Evolutionary conservation across 2,888 invertebrate species (phyloP), one percentile per base, ranked within the genome.

Genomic region (Thymelicus sylvestris): DNA sequence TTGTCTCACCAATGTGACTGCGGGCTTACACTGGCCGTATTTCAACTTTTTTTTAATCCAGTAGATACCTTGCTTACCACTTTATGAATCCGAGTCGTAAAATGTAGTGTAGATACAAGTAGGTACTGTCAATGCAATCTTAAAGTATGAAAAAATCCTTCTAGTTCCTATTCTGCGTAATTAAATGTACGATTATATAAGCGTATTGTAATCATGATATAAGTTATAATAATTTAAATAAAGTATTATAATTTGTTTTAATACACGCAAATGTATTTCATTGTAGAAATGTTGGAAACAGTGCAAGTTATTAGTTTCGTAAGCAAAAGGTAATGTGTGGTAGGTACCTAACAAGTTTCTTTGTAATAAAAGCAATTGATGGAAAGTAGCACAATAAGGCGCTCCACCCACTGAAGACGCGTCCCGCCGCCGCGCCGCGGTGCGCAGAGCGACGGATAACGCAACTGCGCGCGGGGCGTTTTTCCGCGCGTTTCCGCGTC

Each of bases 111-210:
- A 71, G 66, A 61, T 19, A 66, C 13, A 19, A 39, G 39, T 71
- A 71, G 71, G 41, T 19, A 70, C 47, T 55, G 44, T 64, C 57
- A 61, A 71, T 61, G 47, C 50, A 60, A 59, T 65, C 66, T 44
- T 55, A 44, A 71, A 41, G 55, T 66, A 71, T 74, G 38, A 44
- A 69, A 70, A 74, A 74, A 66, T 66, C 73, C 77, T 79, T 75
- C 81, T 84, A 85, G 86, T 85, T 85, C 84, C 86, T 86, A 86
- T 82, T 81, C 66, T 71, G 61, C 52, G 61, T 71, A 71, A 71
- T 61, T 66, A 65, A 47, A 15, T 66, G 1, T 59, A 70, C 59
- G 50, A 8, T 65, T 61, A 50, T 50, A 39, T 44, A 60, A 52
- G 41, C 52, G 64, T 69, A 69, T 19, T 24, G 39, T 68, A 68